Conservation (phyloP, 2,888 invertebrate genomes). For the Standfussiana lucernea region DNA sequence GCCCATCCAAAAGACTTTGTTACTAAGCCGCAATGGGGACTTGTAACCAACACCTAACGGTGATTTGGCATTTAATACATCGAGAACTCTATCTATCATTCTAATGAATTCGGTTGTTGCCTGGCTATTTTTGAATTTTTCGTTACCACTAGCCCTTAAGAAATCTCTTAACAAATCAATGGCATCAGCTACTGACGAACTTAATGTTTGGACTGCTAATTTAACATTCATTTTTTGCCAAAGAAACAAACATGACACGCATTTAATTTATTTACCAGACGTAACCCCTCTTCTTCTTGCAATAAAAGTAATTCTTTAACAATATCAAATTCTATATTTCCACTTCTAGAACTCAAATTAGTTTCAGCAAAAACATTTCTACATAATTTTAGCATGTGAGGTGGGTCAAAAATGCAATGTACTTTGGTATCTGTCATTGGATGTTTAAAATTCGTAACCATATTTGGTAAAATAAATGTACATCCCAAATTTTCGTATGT, state of each 20-base stretch:
- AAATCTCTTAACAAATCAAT: no score
- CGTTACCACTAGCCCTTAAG: neutral
- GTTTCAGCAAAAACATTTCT: neutral
- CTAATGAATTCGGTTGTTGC: neutral
- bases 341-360: neutral
- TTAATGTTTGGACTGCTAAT: slow-evolving; percentile 1
- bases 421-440: neutral
- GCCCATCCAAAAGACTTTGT: neutral
- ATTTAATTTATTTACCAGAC: no score
- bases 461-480: neutral
- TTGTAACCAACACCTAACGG: neutral
- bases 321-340: neutral
- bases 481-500: slow-evolving; percentile 3
- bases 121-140: neutral
- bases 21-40: slow-evolving; percentile 1
- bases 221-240: neutral
- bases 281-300: no score
- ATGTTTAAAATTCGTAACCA: neutral
- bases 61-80: neutral
- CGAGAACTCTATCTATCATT: neutral
- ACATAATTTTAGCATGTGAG: neutral
- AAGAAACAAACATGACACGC: no score
- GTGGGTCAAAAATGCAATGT: neutral
- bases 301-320: neutral
- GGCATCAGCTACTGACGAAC: slow-evolving; percentile 4